Evolutionary conservation across 2,888 invertebrate species (phyloP), one percentile per base, ranked within the genome.

Genomic region (Omphaloscelis lunosa): DNA sequence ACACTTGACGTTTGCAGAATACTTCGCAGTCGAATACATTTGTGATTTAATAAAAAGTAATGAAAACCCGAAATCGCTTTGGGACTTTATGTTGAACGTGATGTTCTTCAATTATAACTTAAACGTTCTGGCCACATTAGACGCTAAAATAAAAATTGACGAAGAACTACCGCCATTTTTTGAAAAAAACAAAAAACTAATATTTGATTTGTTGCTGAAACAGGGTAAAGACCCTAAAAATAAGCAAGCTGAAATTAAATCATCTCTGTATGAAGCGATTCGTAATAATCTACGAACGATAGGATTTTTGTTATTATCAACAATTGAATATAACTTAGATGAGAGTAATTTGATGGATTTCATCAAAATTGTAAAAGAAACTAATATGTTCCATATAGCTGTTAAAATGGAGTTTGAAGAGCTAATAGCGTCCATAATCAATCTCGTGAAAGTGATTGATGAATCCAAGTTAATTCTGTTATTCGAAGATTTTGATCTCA

Each of bases 11-110:
- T 23, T 75, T 39, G 48, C 23, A 4, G 74, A 75, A 41, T 61
- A 75, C 59, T 75, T 75, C 5, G 74, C 74, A 8, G 48, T 75
- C 3, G 75, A 61, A 75, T 75, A 75, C 12, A 51, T 75, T 75
- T 75, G 74, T 17, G 72, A 72, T 20, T 51, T 72, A 51, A 3
- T 59, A 29, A 59, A 29, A 59, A 59, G 29, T 17, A 59, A 59
- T 29, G 27, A 15, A 59, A 59, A 29, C 17, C 59, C 8, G 3
- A 17, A 15, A 6, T 58, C 2, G 0, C 15, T 59, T 59, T 59
- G 59, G 59, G 17, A 59, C 9, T 59, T 39, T 34, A 15, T 62
- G 3, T 15, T 62, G 62, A 62, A 62, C 15, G 34, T 8, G 62
- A 62, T 62, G 34, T 39, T 62, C 11, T 34, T 39, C 23, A 34